Percentiles rank a stretch among this genome's conserved stretches.
Conservation (phyloP, 2,888 invertebrate genomes). For the Drosophila conformis region DNA sequence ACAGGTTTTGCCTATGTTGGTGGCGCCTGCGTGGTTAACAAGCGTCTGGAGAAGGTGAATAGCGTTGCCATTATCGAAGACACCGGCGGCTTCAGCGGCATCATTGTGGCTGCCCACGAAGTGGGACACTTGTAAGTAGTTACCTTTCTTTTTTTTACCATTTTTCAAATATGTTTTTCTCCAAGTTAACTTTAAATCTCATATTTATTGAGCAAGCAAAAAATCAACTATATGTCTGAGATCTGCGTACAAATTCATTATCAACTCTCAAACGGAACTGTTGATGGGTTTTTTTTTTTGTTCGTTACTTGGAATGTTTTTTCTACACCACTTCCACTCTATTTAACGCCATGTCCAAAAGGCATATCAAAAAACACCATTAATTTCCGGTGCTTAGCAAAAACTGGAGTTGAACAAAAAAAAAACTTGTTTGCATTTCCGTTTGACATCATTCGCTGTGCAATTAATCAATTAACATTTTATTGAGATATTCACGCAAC, state of each 20-base stretch:
- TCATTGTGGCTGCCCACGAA: constrained; percentile 98
- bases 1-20: constrained; percentile 98
- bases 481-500: constrained; percentile 41
- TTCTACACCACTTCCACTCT: constrained; percentile 17
- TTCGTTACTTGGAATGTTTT: not conserved
- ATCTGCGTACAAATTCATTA: constrained; percentile 17
- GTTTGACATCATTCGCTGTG: constrained; percentile 67
- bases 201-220: not conserved
- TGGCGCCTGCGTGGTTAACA: constrained; percentile 98
- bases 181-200: not conserved
- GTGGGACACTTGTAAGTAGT: constrained; percentile 97
- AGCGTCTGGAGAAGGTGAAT: constrained; percentile 97
- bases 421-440: constrained; percentile 77
- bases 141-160: no score
- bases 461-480: constrained; percentile 75
- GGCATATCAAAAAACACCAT: constrained; percentile 20
- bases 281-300: constrained; percentile 10
- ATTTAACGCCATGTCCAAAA: constrained; percentile 26
- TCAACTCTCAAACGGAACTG: constrained; percentile 33
- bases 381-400: constrained; percentile 52
- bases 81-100: constrained; percentile 97
- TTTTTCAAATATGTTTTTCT: not conserved
- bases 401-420: constrained; percentile 37
- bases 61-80: constrained; percentile 98
- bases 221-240: not conserved